These are phyloP conservation scores for Pollenia amentaria DNA, from an alignment of 2,888 invertebrate genomes.

Conservation along the genomic window DNA sequence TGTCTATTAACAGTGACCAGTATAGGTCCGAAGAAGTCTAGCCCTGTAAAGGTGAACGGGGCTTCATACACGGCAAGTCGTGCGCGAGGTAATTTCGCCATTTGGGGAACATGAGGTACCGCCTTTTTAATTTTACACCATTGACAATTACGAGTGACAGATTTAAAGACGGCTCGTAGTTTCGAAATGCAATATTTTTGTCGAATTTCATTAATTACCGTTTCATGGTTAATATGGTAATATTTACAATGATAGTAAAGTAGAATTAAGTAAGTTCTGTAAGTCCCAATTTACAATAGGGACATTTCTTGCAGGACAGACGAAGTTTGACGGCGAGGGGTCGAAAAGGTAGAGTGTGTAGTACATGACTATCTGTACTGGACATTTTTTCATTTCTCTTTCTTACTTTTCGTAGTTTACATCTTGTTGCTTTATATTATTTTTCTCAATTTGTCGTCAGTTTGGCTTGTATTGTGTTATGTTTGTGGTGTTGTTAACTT, in stretches of 20 bases:
- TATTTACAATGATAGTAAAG: constrained; percentile 15
- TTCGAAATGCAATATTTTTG: constrained; percentile 25
- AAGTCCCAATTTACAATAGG: too few relatives aligned
- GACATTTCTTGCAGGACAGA: too few relatives aligned
- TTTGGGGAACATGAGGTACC: constrained; percentile 42
- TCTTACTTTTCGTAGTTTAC: too few relatives aligned
- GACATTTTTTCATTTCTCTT: too few relatives aligned
- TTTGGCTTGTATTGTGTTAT: too few relatives aligned
- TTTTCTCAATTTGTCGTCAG: too few relatives aligned
- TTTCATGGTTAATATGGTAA: constrained; percentile 39
- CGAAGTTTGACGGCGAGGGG: too few relatives aligned
- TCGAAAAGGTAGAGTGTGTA: too few relatives aligned
- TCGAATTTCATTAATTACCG: constrained; percentile 33
- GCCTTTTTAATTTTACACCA: constrained; percentile 68
- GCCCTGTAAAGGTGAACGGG: constrained; percentile 65
- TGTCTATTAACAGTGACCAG: constrained; percentile 40
- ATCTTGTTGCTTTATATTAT: too few relatives aligned
- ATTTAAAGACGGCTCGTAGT: constrained; percentile 50
- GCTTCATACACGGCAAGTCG: background rate
- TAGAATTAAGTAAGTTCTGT: constrained; percentile 19
- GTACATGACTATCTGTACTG: too few relatives aligned
- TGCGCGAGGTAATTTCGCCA: constrained; percentile 57
- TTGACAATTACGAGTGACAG: constrained; percentile 43
- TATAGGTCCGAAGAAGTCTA: constrained; percentile 63
- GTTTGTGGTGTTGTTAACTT: too few relatives aligned